phyloP scores from a whole-genome alignment of 2,113 vertebrate species.

The Zapornia atra region DNA sequence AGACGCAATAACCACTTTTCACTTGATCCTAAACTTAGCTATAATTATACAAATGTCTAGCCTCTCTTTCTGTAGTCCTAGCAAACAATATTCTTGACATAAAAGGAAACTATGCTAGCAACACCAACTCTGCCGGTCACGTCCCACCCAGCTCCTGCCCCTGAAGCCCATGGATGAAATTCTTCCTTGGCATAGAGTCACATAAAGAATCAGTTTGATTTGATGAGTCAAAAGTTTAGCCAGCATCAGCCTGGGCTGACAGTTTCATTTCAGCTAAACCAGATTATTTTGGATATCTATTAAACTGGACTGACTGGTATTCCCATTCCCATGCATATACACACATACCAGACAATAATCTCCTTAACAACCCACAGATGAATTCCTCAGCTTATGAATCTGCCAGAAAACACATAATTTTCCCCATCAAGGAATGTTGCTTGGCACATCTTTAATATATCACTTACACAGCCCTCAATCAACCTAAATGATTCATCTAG shows the following conservation, averaged over 20 bases:
- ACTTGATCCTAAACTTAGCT: background rate
- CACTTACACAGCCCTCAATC: conserved; percentile 59
- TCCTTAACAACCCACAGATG: conserved; percentile 46
- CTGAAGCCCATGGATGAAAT: background rate
- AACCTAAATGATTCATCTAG: conserved; percentile 59
- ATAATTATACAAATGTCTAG: background rate
- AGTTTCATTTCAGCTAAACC: conserved; percentile 8
- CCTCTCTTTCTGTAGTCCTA: background rate
- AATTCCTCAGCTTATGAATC: conserved; percentile 54
- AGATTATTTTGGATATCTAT: background rate
- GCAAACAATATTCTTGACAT: background rate
- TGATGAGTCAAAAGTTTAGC: background rate
- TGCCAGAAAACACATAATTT: conserved; percentile 65
- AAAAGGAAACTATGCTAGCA: background rate
- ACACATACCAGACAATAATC: conserved; percentile 47
- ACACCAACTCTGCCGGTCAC: background rate
- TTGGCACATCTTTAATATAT: conserved; percentile 59
- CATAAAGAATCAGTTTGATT: background rate
- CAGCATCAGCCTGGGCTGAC: background rate
- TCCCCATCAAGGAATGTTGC: conserved; percentile 61
- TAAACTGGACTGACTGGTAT: conserved; percentile 28
- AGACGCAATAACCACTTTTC: background rate
- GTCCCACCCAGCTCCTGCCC: background rate
- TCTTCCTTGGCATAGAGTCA: background rate
- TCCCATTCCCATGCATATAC: background rate